phyloP scores from a whole-genome alignment of 2,888 invertebrate genomes.

The Caenorhabditis sulstoni region DNA sequence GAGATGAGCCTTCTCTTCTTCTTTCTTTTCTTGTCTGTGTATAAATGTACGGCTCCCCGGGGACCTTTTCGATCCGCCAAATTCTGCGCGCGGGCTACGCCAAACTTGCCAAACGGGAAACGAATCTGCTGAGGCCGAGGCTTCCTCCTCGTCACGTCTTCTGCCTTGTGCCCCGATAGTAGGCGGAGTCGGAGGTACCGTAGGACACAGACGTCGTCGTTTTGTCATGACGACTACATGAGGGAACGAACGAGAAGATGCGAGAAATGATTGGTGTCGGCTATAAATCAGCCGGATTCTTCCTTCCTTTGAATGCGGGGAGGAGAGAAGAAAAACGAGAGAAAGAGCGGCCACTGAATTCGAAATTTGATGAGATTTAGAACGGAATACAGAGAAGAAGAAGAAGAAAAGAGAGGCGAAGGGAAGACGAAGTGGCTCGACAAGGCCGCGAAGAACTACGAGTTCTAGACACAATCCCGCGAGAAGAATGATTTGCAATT shows the following conservation, averaged over 20 bases:
- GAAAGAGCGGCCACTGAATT: conserved; percentile 22
- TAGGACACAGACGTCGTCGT: conserved; percentile 9
- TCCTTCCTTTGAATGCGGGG: conserved; percentile 21
- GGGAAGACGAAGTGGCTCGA: not conserved
- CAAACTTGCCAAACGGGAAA: conserved; percentile 41
- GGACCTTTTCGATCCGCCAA: conserved; percentile 44
- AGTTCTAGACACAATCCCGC: too few species aligned
- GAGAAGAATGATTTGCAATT: conserved; percentile 19
- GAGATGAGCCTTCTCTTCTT: conserved; percentile 34
- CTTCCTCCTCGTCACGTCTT: not conserved
- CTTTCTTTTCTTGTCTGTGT: conserved; percentile 8
- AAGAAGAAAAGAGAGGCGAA: not conserved
- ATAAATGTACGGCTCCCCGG: conserved; percentile 54
- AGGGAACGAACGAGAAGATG: not conserved
- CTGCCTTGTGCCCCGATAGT: conserved; percentile 2
- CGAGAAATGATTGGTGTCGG: conserved; percentile 36
- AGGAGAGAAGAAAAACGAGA: not conserved
- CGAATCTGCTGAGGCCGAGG: conserved; percentile 9
- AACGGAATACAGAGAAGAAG: not conserved
- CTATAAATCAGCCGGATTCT: conserved; percentile 46
- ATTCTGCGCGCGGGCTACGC: not conserved
- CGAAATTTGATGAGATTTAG: conserved; percentile 37
- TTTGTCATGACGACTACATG: conserved; percentile 51
- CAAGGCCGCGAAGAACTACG: not conserved
- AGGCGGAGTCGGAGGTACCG: conserved; percentile 21